Percentiles rank a stretch among this genome's conserved stretches.
phyloP scores from a whole-genome alignment of 2,888 invertebrate genomes.

The Mythimna ferrago region DNA sequence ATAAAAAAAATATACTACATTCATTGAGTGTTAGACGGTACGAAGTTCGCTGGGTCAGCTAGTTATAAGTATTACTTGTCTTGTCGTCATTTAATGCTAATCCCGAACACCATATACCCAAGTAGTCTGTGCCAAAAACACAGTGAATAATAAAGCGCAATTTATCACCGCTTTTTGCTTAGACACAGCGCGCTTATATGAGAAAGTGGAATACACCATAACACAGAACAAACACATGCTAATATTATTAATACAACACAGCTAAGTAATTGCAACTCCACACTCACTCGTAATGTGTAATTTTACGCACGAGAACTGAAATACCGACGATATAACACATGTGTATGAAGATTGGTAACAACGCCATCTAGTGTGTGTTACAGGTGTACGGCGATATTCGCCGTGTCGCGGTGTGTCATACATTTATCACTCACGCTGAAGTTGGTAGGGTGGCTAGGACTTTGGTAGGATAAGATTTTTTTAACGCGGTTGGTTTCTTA shows the following conservation, averaged over 20 bases:
- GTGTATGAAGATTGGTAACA: conserved; percentile 30
- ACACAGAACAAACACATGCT: conserved; percentile 14
- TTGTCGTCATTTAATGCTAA: neutral
- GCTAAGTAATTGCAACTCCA: conserved; percentile 39
- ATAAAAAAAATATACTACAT: too few species aligned
- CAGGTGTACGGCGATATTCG: conserved; percentile 63
- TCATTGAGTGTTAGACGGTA: too few species aligned
- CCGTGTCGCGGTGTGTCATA: conserved; percentile 69
- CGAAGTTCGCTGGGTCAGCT: too few species aligned
- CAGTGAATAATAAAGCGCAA: neutral
- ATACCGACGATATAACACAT: conserved; percentile 6
- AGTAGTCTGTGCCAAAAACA: neutral
- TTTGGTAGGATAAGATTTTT: neutral
- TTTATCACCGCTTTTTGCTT: neutral
- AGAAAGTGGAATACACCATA: neutral
- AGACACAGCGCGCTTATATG: neutral
- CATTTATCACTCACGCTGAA: conserved; percentile 72
- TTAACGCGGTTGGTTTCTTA: neutral
- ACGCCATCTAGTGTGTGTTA: conserved; percentile 49
- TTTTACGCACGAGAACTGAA: conserved; percentile 15
- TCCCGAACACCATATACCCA: neutral
- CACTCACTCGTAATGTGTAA: conserved; percentile 2
- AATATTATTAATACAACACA: conserved; percentile 20
- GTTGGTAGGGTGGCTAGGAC: conserved; percentile 52
- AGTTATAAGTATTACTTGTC: neutral